These are phyloP conservation scores for Crepidodera aurea DNA, from an alignment of 2,888 invertebrate species.

Conservation along the genomic window DNA sequence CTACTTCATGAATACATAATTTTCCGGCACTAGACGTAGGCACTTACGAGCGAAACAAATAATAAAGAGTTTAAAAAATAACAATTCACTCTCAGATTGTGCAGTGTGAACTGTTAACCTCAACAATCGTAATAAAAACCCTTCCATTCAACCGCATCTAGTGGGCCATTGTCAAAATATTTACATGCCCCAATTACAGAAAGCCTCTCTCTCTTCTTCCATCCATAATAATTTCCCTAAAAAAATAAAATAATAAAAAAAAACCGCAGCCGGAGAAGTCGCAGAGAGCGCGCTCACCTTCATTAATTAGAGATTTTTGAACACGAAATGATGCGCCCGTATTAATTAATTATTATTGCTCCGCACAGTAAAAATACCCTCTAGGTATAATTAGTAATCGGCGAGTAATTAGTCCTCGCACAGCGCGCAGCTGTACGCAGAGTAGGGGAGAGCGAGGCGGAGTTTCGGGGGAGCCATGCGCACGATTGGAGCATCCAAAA, in stretches of 20 bases:
- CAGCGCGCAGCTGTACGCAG: slow-evolving; percentile 38
- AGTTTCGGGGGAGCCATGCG: slow-evolving; percentile 38
- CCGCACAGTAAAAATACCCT: slow-evolving; percentile 61
- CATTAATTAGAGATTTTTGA: slow-evolving; percentile 61
- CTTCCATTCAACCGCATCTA: slow-evolving; percentile 10
- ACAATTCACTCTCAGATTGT: no score
- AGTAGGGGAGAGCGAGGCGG: slow-evolving; percentile 39
- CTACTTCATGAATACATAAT: no score
- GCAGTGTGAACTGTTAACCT: no score
- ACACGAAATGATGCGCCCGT: slow-evolving; percentile 61
- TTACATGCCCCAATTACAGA: slow-evolving; percentile 32
- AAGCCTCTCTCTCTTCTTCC: background rate
- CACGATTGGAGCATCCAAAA: slow-evolving; percentile 55
- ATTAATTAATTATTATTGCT: slow-evolving; percentile 63
- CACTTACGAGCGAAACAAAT: no score
- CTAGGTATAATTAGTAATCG: slow-evolving; percentile 63
- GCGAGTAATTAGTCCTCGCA: slow-evolving; percentile 55
- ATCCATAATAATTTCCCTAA: slow-evolving; percentile 13
- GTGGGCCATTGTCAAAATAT: slow-evolving; percentile 29
- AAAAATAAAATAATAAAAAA: slow-evolving; percentile 7
- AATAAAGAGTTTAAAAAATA: no score
- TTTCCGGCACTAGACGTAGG: no score
- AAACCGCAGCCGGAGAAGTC: background rate
- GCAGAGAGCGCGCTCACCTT: slow-evolving; percentile 29
- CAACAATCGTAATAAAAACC: background rate